A percentile compares a stretch with the other conserved stretches of the same genome.
Conservation (phyloP, 2,113 vertebrate genomes). For the Apeltes quadracus region DNA sequence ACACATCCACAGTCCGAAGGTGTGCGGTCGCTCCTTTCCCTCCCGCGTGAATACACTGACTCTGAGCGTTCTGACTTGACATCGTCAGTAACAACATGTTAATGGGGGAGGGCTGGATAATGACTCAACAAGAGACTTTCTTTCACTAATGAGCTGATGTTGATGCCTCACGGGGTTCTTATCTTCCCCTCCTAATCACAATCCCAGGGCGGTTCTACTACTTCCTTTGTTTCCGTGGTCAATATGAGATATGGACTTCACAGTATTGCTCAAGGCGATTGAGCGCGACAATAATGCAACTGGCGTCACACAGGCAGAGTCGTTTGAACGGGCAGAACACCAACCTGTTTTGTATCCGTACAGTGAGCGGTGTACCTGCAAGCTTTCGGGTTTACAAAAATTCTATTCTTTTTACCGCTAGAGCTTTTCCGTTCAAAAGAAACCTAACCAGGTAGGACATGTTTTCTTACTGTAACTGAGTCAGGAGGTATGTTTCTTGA, state of each 20-base stretch:
- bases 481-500: background rate
- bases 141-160: background rate
- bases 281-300: slow-evolving; percentile 10
- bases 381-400: background rate
- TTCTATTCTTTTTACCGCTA: background rate
- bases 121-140: slow-evolving; percentile 3
- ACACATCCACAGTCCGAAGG: background rate
- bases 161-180: background rate
- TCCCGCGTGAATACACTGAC: background rate
- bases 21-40: background rate
- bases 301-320: background rate
- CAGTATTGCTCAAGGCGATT: slow-evolving; percentile 1
- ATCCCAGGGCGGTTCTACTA: background rate
- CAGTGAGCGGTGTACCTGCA: background rate
- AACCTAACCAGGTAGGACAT: slow-evolving; percentile 15
- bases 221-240: background rate
- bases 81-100: slow-evolving; percentile 1
- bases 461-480: background rate
- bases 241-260: slow-evolving; percentile 20
- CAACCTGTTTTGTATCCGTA: background rate
- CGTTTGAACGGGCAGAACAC: background rate
- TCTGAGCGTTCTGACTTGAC: slow-evolving; percentile 11
- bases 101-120: background rate
- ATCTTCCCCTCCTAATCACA: background rate
- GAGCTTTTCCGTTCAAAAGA: slow-evolving; percentile 9